Conservation (phyloP, 2,797 vertebrate species). For the Sebastes hubbsi region DNA sequence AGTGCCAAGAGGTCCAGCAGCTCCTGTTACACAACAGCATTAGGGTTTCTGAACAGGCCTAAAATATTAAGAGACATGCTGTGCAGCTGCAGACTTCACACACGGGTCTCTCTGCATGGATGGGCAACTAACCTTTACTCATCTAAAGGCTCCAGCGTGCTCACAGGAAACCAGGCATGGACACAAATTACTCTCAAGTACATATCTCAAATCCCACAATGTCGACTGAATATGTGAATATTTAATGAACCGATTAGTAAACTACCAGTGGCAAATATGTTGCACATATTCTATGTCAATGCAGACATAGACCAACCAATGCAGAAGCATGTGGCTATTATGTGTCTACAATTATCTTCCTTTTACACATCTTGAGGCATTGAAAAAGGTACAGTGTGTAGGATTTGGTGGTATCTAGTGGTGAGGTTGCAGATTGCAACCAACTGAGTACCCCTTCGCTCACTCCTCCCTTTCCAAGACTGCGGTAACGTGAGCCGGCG, state of each 20-base stretch:
- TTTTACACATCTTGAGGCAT: background rate
- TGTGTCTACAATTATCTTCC: background rate
- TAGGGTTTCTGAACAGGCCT: conserved; percentile 71
- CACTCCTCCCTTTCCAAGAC: background rate
- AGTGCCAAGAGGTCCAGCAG: conserved; percentile 27
- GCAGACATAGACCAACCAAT: background rate
- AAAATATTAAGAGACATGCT: conserved; percentile 76
- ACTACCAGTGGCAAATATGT: background rate
- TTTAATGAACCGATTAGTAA: conserved; percentile 4
- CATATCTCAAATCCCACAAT: background rate
- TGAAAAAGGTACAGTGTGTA: background rate
- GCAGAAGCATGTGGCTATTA: background rate
- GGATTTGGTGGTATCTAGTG: background rate
- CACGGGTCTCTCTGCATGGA: conserved; percentile 55
- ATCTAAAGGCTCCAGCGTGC: conserved; percentile 51
- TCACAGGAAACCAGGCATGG: conserved; percentile 37
- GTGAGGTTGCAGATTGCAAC: background rate
- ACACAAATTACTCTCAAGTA: conserved; percentile 10
- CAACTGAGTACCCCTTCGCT: background rate
- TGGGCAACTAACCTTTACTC: conserved; percentile 67
- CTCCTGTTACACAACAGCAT: conserved; percentile 74
- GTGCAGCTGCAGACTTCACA: conserved; percentile 60
- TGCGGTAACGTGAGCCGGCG: background rate
- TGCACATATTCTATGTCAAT: background rate
- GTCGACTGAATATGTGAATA: background rate